phyloP scores from a whole-genome alignment of 2,113 vertebrate genomes.

The Lepus timidus region DNA sequence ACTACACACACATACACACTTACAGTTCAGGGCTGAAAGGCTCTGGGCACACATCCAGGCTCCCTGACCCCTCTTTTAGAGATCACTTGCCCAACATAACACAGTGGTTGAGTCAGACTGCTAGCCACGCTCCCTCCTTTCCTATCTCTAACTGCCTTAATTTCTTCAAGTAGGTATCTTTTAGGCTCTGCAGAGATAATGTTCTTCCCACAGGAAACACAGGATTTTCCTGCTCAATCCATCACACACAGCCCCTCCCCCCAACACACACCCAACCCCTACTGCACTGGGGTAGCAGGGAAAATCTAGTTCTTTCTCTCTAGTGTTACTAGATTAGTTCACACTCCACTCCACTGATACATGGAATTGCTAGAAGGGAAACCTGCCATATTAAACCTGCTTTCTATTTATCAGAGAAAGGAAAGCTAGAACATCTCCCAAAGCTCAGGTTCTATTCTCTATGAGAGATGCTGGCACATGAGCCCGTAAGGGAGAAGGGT shows the following conservation, averaged over 20 bases:
- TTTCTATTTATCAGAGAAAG: conserved; percentile 27
- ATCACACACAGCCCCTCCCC: not conserved
- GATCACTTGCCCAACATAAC: not conserved
- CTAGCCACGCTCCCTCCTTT: not conserved
- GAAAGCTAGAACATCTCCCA: conserved; percentile 22
- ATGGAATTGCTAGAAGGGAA: conserved; percentile 26
- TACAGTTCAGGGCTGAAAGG: not conserved
- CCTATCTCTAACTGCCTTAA: not conserved
- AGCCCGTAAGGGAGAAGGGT: not conserved
- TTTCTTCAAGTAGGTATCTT: conserved; percentile 7
- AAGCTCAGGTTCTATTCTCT: not conserved
- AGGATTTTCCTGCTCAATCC: not conserved
- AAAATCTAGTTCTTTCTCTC: not conserved
- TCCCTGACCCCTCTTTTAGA: not conserved
- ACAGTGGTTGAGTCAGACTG: not conserved
- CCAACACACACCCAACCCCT: not conserved
- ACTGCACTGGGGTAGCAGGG: not conserved
- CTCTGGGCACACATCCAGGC: not conserved
- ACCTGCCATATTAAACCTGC: conserved; percentile 16
- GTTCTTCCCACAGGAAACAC: not conserved
- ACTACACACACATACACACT: not conserved
- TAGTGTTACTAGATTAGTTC: not conserved
- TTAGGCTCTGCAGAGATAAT: not conserved
- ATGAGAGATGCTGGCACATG: not conserved
- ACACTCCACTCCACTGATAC: not conserved